A percentile compares a stretch with the other conserved stretches of the same genome.
Evolutionary conservation across 2,888 invertebrate genomes (phyloP).

Genomic region (Leptinotarsa rubiginosa): DNA sequence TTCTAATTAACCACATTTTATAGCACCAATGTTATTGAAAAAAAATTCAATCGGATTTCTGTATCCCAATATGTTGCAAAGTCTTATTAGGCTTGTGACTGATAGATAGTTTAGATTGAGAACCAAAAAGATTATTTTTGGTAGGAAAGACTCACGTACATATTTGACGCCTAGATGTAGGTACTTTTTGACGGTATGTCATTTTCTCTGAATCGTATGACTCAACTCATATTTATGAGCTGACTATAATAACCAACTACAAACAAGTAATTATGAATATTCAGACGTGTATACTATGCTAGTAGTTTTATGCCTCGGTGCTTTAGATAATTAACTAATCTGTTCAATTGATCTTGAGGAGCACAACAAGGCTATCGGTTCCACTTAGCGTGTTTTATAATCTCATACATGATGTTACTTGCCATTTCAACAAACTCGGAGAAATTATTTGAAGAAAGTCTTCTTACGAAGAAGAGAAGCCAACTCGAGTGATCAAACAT

Average conservation of each 20-base stretch:
- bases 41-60: no score
- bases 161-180: no score
- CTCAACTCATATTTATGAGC: constrained; percentile 4
- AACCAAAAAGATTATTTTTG: no score
- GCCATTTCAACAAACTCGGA: background rate
- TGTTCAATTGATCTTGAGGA: constrained; percentile 12
- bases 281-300: constrained; percentile 14
- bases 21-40: no score
- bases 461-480: background rate
- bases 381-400: background rate
- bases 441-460: background rate
- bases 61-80: no score
- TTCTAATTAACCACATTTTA: no score
- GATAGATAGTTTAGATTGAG: no score
- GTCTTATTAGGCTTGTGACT: no score
- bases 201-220: background rate
- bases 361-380: constrained; percentile 12
- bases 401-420: background rate
- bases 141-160: no score
- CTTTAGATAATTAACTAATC: background rate
- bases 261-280: constrained; percentile 15
- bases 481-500: background rate
- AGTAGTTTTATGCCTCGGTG: constrained; percentile 13
- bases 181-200: background rate
- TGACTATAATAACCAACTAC: constrained; percentile 12